A percentile compares a stretch with the other conserved stretches of the same genome.
Conservation (phyloP, 2,888 invertebrate species). For the Neria commutata region DNA sequence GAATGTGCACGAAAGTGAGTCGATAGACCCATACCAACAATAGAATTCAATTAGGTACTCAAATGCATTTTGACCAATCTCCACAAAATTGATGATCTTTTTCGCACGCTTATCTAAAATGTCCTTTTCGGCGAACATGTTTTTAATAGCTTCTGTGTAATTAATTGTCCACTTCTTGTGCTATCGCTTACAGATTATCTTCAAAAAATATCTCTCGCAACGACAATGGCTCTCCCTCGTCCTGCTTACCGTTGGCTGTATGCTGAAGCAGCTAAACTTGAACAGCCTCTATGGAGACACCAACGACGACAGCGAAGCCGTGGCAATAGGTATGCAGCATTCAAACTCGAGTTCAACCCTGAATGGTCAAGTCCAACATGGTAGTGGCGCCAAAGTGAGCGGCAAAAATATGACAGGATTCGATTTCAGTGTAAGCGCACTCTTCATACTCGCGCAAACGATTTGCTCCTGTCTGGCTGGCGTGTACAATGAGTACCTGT, state of each 20-base stretch:
- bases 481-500: constrained; percentile 92
- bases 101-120: background rate
- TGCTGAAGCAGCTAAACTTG: constrained; percentile 82
- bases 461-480: constrained; percentile 93
- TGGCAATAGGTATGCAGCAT: constrained; percentile 32
- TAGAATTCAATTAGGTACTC: too few relatives aligned
- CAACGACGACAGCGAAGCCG: constrained; percentile 41
- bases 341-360: background rate
- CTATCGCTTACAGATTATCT: constrained; percentile 79
- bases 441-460: constrained; percentile 77
- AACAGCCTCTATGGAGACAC: constrained; percentile 47
- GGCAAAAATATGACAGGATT: constrained; percentile 60
- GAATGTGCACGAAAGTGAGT: too few relatives aligned
- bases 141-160: too few relatives aligned
- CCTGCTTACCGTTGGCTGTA: constrained; percentile 85
- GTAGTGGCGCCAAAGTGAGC: background rate
- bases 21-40: too few relatives aligned
- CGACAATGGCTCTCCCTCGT: constrained; percentile 91
- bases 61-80: background rate
- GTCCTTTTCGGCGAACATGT: too few relatives aligned
- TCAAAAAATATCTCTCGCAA: constrained; percentile 77
- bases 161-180: too few relatives aligned
- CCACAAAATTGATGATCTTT: background rate
- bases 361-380: constrained; percentile 22
- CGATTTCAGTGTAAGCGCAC: constrained; percentile 67